phyloP scores from a whole-genome alignment of 2,888 invertebrate genomes.

The Eulithis prunata region DNA sequence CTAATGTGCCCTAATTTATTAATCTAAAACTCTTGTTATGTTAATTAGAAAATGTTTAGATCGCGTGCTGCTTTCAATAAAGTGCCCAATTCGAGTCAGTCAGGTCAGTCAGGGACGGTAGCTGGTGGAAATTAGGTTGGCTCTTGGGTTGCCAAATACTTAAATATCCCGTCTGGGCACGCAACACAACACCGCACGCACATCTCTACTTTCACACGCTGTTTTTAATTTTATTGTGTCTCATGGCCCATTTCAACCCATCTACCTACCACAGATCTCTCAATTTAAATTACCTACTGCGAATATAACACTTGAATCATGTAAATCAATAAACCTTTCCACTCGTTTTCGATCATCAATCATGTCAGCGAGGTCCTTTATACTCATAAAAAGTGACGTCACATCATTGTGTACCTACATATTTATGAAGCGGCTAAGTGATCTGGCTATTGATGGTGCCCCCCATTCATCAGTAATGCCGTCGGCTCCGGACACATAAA shows the following conservation, averaged over 20 bases:
- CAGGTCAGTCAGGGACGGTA: conserved; percentile 72
- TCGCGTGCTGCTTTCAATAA: conserved; percentile 66
- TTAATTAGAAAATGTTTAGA: conserved; percentile 37
- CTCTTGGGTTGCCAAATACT: conserved; percentile 54
- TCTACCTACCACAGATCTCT: conserved; percentile 13
- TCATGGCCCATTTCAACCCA: conserved; percentile 14
- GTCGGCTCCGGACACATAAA: conserved; percentile 47
- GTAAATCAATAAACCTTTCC: conserved; percentile 70
- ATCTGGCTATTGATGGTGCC: conserved; percentile 72
- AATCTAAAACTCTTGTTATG: conserved; percentile 27
- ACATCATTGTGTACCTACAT: conserved; percentile 71
- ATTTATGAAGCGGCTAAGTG: conserved; percentile 79
- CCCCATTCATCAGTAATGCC: conserved; percentile 71
- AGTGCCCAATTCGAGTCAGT: conserved; percentile 53
- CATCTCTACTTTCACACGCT: conserved; percentile 52
- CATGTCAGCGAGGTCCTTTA: conserved; percentile 57
- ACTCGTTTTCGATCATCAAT: conserved; percentile 62
- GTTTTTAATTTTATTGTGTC: conserved; percentile 1
- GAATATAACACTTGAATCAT: conserved; percentile 61
- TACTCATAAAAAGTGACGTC: conserved; percentile 74
- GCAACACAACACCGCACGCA: conserved; percentile 53
- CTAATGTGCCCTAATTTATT: conserved; percentile 38
- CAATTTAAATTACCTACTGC: conserved; percentile 14
- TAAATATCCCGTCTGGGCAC: conserved; percentile 60
- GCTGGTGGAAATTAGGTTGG: conserved; percentile 67